Evolutionary conservation across 2,888 invertebrate species (phyloP).

Genomic region (Willowsia nigromaculata): DNA sequence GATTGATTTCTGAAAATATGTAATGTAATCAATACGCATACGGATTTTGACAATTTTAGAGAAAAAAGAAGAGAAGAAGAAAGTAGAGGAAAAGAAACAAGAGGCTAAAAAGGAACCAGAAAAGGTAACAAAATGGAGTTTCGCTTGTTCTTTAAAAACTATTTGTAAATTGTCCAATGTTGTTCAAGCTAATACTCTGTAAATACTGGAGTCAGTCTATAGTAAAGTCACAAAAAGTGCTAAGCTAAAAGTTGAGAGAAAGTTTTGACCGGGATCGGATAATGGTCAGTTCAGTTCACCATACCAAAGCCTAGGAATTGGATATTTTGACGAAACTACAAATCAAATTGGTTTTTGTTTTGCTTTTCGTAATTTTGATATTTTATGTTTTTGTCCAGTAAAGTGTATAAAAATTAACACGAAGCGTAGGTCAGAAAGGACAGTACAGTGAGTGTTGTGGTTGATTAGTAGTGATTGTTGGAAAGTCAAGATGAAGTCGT

Average conservation of each 20-base stretch:
- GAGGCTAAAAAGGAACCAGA: constrained; percentile 78
- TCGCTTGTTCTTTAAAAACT: background rate
- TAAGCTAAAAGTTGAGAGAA: background rate
- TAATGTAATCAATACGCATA: background rate
- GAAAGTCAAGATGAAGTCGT: background rate
- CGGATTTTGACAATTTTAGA: constrained; percentile 63
- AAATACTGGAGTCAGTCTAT: background rate
- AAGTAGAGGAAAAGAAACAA: constrained; percentile 80
- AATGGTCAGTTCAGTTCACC: constrained; percentile 11
- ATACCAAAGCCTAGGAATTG: background rate
- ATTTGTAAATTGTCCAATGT: background rate
- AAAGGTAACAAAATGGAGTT: constrained; percentile 59
- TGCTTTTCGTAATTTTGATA: background rate
- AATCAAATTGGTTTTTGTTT: background rate
- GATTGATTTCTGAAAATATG: background rate
- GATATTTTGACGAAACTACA: background rate
- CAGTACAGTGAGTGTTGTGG: constrained; percentile 1
- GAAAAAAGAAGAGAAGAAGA: constrained; percentile 77
- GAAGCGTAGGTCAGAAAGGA: background rate
- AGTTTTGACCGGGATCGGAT: background rate
- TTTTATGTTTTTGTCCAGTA: background rate
- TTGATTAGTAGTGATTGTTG: background rate
- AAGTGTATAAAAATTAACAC: background rate
- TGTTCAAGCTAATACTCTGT: background rate
- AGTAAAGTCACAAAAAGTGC: background rate